Evolutionary conservation across 2,113 vertebrate species (phyloP), one percentile per base, ranked within the genome.

Genomic region (Ahaetulla prasina): DNA sequence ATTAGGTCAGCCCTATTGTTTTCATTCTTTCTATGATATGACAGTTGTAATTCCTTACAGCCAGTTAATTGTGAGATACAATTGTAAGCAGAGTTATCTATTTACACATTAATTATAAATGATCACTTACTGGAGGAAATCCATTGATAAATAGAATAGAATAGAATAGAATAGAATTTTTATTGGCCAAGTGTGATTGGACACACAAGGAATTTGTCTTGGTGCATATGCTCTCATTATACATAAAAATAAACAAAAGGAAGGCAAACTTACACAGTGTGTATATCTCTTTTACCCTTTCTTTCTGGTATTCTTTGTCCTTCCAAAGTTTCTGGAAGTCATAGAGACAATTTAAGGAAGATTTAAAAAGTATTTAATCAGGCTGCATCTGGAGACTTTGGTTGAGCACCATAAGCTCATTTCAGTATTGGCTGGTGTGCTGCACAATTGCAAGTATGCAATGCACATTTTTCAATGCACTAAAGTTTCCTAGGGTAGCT

Each of bases 1-100:
- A 97, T 93, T 97, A 96, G 96, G 95, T 97, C 96, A 96, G 85
- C 85, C 96, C 97, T 97, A 96, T 97, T 95, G 95, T 86, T 88
- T 94, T 84, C 60, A 95, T 96, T 87, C 93, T 96, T 96, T 96
- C 35, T 90, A 94, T 95, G 89, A 94, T 80, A 35, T 80, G 35
- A 80, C 35, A 80, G 16, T 80, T 43, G 7, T 80, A 80, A 94
- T 94, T 93, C 91, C 55, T 95, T 92, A 91, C 30, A 94, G 23
- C 23, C 27, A 49, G 8, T 10, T 25, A 52, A 88, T 52, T 53
- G 14, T 84, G 23, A 47, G 25, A 68, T 50, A 8, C 2, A 25
- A 53, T 8, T 74, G 20, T 74, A 53, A 50, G 7, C 9, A 88
- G 4, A 7, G 11, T n/a, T 50, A 90, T 8, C 50, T 90, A 16